Evolutionary conservation across 2,797 vertebrate genomes (phyloP), one percentile per base, ranked within the genome.

Genomic region (Cyprinella venusta): DNA sequence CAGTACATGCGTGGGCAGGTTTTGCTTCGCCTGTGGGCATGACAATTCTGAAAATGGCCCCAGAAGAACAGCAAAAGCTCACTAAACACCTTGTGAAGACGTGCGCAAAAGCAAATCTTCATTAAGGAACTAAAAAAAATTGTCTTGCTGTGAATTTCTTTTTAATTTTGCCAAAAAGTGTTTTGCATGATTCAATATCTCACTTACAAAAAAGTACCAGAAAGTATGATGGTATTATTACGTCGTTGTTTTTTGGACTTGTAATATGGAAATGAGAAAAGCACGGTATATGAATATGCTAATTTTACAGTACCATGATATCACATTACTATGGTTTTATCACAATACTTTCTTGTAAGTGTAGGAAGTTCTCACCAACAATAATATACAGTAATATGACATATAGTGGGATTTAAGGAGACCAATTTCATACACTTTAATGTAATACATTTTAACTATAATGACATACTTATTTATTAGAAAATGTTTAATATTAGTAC

Each of bases 1-100:
- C 42, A 65, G 70, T 54, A 30, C 3, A 36, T 74, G 70, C 59
- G 70, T 74, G 48, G 80, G 79, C 15, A 72, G 26, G 56, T 63
- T 81, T 64, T 26, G 42, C 70, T 64, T 64, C 1, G 59, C 80
- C 42, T 40, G 42, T 65, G 42, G 33, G 59, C 21, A 81, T 36
- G n/a, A 74, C 1, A 65, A 52, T 50, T 74, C 45, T 2, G 45
- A 40, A n/a, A 54, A 65, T 38, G 33, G 65, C 45, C 59, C 33
- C n/a, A 5, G 30, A 52, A 64, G 61, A 63, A 81, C 19, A 21
- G 19, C 68, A n/a, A 48, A 72, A 18, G 40, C 42, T 45, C 36
- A 45, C 1, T 24, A 50, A 54, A 33, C 24, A 30, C 54, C 24
- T 7, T 50, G 45, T 78, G 40, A 2, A 42, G 76, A 64, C 38